Conservation (phyloP, 2,797 vertebrate species). For the Ctenochaetus hawaiiensis region DNA sequence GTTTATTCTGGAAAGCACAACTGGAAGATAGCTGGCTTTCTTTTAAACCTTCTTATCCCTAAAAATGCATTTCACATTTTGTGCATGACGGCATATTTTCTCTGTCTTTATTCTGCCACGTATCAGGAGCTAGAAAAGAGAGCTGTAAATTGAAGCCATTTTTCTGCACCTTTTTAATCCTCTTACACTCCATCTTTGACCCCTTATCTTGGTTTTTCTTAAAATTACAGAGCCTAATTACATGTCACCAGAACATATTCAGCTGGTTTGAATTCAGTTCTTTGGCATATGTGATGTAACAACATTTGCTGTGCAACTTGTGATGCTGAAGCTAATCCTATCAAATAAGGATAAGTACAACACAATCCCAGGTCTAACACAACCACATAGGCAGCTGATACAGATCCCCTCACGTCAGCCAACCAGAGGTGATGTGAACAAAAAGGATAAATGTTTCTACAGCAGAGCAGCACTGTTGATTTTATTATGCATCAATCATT, state of each 20-base stretch:
- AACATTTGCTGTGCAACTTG: conserved; percentile 53
- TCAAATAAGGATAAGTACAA: conserved; percentile 75
- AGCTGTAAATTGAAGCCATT: conserved; percentile 41
- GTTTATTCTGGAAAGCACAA: conserved; percentile 59
- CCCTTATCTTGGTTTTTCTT: conserved; percentile 54
- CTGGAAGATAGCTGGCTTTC: conserved; percentile 37
- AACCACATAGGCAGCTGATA: conserved; percentile 63
- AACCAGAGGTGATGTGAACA: conserved; percentile 44
- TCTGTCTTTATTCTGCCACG: neutral
- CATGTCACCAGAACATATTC: conserved; percentile 49
- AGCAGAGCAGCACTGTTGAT: conserved; percentile 3
- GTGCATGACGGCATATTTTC: conserved; percentile 29
- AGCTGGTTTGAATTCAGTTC: conserved; percentile 44
- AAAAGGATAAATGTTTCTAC: conserved; percentile 30
- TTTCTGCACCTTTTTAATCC: conserved; percentile 66
- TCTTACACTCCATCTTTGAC: conserved; percentile 55
- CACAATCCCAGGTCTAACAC: conserved; percentile 75
- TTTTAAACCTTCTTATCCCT: conserved; percentile 45
- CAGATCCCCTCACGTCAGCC: conserved; percentile 56
- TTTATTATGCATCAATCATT: neutral
- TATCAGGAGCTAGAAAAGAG: conserved; percentile 15
- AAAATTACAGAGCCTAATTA: conserved; percentile 65
- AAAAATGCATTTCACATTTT: conserved; percentile 28
- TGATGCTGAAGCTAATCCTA: conserved; percentile 74
- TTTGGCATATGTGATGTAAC: conserved; percentile 53